A percentile compares a stretch with the other conserved stretches of the same genome.
These are phyloP conservation scores for Ardeotis arabs DNA, from an alignment of 2,113 vertebrate genomes.

Conservation along the genomic window DNA sequence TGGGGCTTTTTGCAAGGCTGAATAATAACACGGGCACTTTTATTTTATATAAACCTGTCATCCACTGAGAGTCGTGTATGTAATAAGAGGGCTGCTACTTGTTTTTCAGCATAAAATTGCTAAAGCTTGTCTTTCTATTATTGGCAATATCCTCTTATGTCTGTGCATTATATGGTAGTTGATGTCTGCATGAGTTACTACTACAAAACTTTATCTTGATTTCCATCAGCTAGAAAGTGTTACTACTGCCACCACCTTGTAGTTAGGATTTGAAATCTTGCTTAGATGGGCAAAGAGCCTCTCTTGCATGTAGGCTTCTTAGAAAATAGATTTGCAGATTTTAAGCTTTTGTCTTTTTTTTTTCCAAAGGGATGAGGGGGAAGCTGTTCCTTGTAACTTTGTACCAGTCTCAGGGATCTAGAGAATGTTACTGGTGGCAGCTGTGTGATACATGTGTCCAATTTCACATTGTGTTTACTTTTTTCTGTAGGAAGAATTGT, in stretches of 20 bases:
- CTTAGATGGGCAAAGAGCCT: not conserved
- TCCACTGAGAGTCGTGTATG: not conserved
- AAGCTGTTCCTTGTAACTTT: not conserved
- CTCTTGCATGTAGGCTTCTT: not conserved
- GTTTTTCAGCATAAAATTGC: not conserved
- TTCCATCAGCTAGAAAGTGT: not conserved
- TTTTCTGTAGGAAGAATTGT: not conserved
- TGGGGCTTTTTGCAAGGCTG: not conserved
- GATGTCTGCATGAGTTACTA: not conserved
- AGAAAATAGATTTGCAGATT: not conserved
- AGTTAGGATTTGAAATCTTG: not conserved
- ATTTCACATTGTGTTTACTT: not conserved
- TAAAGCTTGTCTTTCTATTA: not conserved
- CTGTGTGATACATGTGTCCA: not conserved
- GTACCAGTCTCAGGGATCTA: not conserved
- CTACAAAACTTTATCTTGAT: not conserved
- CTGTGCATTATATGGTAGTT: not conserved
- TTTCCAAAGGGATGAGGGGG: not conserved
- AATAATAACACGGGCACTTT: not conserved
- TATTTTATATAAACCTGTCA: not conserved
- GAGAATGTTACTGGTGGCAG: not conserved
- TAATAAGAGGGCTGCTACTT: not conserved
- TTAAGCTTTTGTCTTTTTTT: not conserved
- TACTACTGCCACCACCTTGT: not conserved
- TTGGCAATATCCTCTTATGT: not conserved